phyloP scores from a whole-genome alignment of 2,888 invertebrate species.

The Drosophila formosana region DNA sequence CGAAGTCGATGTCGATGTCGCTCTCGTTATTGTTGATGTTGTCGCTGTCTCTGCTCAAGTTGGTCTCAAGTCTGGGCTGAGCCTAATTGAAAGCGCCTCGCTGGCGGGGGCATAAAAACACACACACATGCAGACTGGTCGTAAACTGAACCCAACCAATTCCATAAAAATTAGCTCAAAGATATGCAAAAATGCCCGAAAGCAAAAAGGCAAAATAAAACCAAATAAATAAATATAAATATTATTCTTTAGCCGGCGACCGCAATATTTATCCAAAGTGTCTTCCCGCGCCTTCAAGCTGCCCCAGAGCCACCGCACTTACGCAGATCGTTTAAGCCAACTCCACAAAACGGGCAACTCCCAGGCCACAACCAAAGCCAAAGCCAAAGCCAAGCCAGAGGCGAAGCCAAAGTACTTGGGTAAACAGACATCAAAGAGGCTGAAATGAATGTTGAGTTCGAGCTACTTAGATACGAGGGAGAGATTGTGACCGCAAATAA shows the following conservation, averaged over 20 bases:
- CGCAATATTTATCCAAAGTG: conserved; percentile 71
- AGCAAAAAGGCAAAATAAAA: conserved; percentile 24
- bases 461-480: conserved; percentile 44
- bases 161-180: conserved; percentile 73
- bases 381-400: neutral
- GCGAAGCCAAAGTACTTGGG: conserved; percentile 30
- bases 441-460: conserved; percentile 49
- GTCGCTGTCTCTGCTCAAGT: conserved; percentile 52
- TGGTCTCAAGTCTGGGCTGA: conserved; percentile 55
- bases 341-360: neutral
- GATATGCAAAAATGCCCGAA: conserved; percentile 62
- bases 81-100: conserved; percentile 69
- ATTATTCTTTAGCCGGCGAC: conserved; percentile 67
- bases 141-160: conserved; percentile 46
- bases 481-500: conserved; percentile 40
- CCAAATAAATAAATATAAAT: conserved; percentile 44
- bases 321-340: conserved; percentile 55
- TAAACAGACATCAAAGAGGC: conserved; percentile 45
- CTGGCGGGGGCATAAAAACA: conserved; percentile 35
- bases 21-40: conserved; percentile 6
- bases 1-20: neutral
- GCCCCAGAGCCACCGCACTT: conserved; percentile 76
- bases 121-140: conserved; percentile 8
- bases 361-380: neutral
- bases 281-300: conserved; percentile 51